Evolutionary conservation across 1,140 invertebrate genomes (phyloP), one percentile per base, ranked within the genome.

Genomic region (Eurosta solidaginis): DNA sequence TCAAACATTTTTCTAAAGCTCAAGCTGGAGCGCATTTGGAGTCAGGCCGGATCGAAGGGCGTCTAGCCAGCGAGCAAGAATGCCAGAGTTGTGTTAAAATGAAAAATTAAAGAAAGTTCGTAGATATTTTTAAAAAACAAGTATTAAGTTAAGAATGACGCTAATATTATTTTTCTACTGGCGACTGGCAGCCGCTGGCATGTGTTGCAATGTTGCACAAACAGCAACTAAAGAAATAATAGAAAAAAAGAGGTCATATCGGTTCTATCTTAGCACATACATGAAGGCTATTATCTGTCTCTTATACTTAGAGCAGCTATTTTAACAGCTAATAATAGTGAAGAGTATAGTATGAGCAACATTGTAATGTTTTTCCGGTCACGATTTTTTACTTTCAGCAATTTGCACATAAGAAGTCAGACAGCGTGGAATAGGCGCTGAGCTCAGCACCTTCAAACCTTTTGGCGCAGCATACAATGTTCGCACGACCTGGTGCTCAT

Each of bases 1-100:
- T 76, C 75, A 76, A 50, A 68, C 59, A 68, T 33, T 40, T 40
- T 75, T 45, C 42, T n/a, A 5, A 75, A 44, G 74, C 74, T 22
- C 44, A 22, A 17, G 47, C n/a, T 45, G 14, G 17, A 25, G 33
- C n/a, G 25, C 36, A 29, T 29, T 25, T 36, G 20, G 12, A 25
- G 33, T 25, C 27, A 54, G 22, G 50, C 50, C n/a, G n/a, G 0
- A 20, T 17, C 17, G 5, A 5, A 50, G 0, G 50, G 20, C 4
- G 12, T 12, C 45, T 12, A 14, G 45, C n/a, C 7, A n/a, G 3
- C 45, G n/a, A 47, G 45, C 45, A 47, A 47, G 45, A 47, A 47
- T 47, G 14, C 14, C n/a, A n/a, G n/a, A n/a, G 27, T 1, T 3
- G 3, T 17, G 54, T 25, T 14, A 33, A 36, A 59, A 59, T 33